Evolutionary conservation across 2,113 vertebrate genomes (phyloP), one percentile per base, ranked within the genome.

Genomic region (Petrocephalus microphthalmus): DNA sequence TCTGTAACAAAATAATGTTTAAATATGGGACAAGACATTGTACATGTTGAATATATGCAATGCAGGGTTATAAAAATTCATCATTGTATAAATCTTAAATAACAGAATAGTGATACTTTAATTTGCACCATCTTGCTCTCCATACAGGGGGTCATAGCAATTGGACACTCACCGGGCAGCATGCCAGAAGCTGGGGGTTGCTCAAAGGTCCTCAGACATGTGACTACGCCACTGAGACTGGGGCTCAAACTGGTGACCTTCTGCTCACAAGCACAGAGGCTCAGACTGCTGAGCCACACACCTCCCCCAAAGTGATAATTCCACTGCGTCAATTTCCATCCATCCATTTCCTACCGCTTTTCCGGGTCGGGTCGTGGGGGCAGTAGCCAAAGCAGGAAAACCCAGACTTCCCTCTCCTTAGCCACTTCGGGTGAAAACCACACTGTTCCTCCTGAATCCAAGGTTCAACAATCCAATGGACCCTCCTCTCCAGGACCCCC

Each of bases 1-100:
- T 17, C 42, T 87, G 85, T 91, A 93, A 92, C 92, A 91, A 92
- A 93, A 85, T 29, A 89, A 56, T 93, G 92, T 94, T 94, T 94
- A 94, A 90, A 74, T 88, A 11, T 19, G 74, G 90, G 74, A 84
- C 89, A 91, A 89, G 84, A 84, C 90, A 90, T 89, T 87, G 90
- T 86, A 71, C 81, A 67, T 89, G 86, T 74, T 82, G 53, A 64
- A 67, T 91, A 85, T 91, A 87, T 89, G 86, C 42, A 78, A 88
- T 91, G 90, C 78, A 17, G 8, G 52, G 89, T 92, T 92, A 92
- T 89, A 88, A 52, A 54, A 52, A 90, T 67, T 91, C 88, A 85
- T 29, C 89, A 92, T 60, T 89, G 89, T 52, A 82, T 91, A 88
- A 42, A 91, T 91, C 85, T 78, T 47, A 85, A 49, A 60, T 60